Conservation (phyloP, 2,797 vertebrate genomes). For the Catharus ustulatus region DNA sequence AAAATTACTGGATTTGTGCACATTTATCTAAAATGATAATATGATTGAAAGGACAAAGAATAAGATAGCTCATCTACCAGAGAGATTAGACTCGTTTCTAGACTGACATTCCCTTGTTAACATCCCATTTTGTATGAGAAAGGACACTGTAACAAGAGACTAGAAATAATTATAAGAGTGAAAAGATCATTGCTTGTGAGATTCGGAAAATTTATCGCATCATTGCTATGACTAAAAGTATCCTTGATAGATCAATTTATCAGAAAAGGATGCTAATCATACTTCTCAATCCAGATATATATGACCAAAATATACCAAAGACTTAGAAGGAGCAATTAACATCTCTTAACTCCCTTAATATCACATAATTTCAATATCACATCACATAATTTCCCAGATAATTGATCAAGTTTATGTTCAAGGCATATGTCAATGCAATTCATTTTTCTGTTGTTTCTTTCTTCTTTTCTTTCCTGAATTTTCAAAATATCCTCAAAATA, state of each 20-base stretch:
- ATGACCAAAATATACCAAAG: background rate
- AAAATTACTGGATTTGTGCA: background rate
- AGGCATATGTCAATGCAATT: background rate
- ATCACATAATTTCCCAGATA: background rate
- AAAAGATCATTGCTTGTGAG: background rate
- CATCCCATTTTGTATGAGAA: background rate
- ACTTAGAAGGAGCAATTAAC: background rate
- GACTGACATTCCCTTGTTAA: background rate
- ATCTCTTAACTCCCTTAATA: background rate
- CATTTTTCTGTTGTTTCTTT: background rate
- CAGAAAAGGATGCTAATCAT: background rate
- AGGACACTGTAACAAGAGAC: background rate
- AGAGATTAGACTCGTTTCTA: background rate
- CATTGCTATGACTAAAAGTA: background rate
- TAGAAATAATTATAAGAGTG: background rate
- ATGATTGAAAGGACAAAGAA: background rate
- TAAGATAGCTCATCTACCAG: background rate
- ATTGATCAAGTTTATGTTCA: background rate
- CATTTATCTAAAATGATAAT: background rate
- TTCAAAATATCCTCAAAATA: background rate
- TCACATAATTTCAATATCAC: background rate
- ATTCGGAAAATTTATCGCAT: background rate
- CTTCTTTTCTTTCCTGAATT: background rate
- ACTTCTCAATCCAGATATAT: background rate
- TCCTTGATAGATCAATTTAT: background rate